Evolutionary conservation across 1,140 invertebrate genomes (phyloP).

Genomic region (Calycopis cecrops): DNA sequence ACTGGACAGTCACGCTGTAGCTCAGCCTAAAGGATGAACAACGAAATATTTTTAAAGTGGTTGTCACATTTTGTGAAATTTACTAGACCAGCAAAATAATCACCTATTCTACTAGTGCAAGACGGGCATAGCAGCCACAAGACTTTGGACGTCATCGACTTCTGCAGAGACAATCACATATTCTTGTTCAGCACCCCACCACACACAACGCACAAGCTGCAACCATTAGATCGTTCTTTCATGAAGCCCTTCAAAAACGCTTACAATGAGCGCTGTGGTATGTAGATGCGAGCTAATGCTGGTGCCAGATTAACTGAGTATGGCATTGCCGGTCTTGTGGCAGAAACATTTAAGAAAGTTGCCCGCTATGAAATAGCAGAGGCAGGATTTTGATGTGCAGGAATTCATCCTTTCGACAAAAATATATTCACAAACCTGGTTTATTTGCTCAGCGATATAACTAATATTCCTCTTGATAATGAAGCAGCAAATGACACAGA

Average conservation of each 20-base stretch:
- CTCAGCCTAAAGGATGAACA: no score
- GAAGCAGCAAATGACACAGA: constrained; percentile 20
- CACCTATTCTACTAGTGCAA: background rate
- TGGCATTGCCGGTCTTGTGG: constrained; percentile 42
- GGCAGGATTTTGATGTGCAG: constrained; percentile 43
- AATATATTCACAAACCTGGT: constrained; percentile 37
- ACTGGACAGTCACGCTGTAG: no score
- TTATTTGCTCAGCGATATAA: constrained; percentile 34
- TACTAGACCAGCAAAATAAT: no score
- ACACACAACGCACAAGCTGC: constrained; percentile 47
- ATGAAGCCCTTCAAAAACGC: constrained; percentile 55
- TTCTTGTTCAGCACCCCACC: constrained; percentile 48
- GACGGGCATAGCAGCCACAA: constrained; percentile 44
- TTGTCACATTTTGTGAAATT: no score
- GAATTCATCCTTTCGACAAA: constrained; percentile 39
- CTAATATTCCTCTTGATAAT: constrained; percentile 29
- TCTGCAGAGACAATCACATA: constrained; percentile 43
- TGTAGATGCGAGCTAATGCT: constrained; percentile 46
- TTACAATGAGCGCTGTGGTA: constrained; percentile 34
- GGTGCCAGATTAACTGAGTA: constrained; percentile 32
- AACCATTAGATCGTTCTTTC: constrained; percentile 46
- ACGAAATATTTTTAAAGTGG: no score
- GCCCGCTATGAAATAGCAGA: constrained; percentile 39
- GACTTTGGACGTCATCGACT: constrained; percentile 40
- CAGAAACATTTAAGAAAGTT: constrained; percentile 41